Conservation (phyloP, 2,113 vertebrate genomes). For the Vulpes ferrilata region DNA sequence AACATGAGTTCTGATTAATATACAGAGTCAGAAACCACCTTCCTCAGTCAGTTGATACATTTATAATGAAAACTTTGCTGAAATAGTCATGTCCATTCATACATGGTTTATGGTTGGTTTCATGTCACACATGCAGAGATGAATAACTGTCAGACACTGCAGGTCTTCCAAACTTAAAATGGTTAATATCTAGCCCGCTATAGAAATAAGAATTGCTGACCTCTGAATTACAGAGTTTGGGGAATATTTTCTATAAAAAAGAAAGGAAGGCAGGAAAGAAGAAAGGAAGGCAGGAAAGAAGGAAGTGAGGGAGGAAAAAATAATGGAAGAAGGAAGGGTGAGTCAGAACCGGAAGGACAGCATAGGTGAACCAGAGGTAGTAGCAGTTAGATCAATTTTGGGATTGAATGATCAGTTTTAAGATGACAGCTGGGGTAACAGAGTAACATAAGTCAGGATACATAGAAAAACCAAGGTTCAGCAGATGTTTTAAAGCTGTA, state of each 20-base stretch:
- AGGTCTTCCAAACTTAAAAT: background rate
- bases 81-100: background rate
- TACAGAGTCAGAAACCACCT: background rate
- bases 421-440: background rate
- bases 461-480: background rate
- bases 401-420: background rate
- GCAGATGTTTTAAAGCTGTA: background rate
- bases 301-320: background rate
- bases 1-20: background rate
- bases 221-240: background rate
- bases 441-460: background rate
- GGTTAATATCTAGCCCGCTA: background rate
- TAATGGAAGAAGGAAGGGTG: background rate
- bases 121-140: background rate
- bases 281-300: background rate
- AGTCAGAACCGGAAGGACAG: background rate
- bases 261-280: background rate
- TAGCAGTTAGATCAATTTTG: background rate
- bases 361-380: background rate
- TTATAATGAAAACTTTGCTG: background rate
- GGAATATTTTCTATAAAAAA: background rate
- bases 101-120: background rate
- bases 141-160: background rate
- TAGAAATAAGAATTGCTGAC: too few relatives aligned
- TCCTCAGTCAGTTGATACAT: background rate